Percentiles rank a stretch among this genome's conserved stretches.
Conservation (phyloP, 2,888 invertebrate genomes). For the Fragum whitleyi region DNA sequence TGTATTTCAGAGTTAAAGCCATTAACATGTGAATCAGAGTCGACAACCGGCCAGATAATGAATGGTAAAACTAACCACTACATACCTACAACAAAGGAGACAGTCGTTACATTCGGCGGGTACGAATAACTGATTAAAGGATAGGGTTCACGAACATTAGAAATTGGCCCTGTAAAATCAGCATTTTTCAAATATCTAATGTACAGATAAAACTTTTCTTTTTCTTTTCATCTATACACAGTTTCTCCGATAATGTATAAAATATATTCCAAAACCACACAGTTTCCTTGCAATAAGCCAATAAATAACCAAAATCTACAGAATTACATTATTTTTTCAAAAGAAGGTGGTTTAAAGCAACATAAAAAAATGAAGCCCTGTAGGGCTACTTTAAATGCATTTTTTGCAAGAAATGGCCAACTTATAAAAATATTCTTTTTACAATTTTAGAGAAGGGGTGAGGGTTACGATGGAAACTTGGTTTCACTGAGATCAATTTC, state of each 20-base stretch:
- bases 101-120: slow-evolving; percentile 61
- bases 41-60: slow-evolving; percentile 28
- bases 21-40: slow-evolving; percentile 13
- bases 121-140: not conserved
- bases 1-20: slow-evolving; percentile 33
- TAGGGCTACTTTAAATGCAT: too few relatives aligned
- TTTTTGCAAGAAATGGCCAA: too few relatives aligned
- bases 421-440: too few relatives aligned
- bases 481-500: too few relatives aligned
- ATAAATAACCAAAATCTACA: not conserved
- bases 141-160: too few relatives aligned
- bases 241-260: not conserved
- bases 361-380: too few relatives aligned
- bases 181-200: too few relatives aligned
- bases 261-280: too few relatives aligned
- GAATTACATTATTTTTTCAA: not conserved
- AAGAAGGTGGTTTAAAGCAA: not conserved
- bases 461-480: too few relatives aligned
- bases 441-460: too few relatives aligned
- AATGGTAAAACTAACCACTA: slow-evolving; percentile 70
- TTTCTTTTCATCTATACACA: not conserved
- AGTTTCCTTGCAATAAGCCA: not conserved
- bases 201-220: not conserved
- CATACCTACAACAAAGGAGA: slow-evolving; percentile 61
- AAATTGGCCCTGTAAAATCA: too few relatives aligned